A percentile compares a stretch with the other conserved stretches of the same genome.
These are phyloP conservation scores for Acanthosepion esculentum DNA, from an alignment of 2,888 invertebrate species.

Conservation along the genomic window DNA sequence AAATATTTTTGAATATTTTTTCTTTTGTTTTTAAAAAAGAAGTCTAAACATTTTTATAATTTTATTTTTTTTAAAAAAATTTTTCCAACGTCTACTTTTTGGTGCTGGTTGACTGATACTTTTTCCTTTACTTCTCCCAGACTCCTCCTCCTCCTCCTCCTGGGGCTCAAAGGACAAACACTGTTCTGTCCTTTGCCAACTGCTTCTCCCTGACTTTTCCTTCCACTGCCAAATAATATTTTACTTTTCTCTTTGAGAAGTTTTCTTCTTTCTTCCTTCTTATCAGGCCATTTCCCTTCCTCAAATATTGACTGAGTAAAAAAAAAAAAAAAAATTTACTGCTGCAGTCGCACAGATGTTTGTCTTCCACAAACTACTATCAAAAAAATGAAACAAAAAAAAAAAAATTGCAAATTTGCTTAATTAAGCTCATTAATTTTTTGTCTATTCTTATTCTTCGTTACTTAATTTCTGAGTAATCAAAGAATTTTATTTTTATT, in stretches of 20 bases:
- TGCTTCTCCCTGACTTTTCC: neutral
- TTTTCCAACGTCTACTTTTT: neutral
- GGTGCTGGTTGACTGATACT: neutral
- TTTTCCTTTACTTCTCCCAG: neutral
- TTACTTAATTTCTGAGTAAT: too few species aligned
- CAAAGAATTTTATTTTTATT: too few species aligned
- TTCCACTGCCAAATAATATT: constrained; percentile 1
- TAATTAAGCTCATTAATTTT: neutral
- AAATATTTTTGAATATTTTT: neutral
- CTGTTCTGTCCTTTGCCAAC: neutral
- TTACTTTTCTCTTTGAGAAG: neutral
- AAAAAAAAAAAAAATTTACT: neutral
- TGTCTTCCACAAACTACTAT: neutral
- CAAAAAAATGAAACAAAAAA: too few species aligned
- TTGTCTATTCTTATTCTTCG: neutral
- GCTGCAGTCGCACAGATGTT: neutral
- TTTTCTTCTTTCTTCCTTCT: neutral
- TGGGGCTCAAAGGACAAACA: neutral
- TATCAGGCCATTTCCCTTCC: neutral
- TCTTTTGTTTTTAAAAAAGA: neutral
- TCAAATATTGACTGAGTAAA: neutral
- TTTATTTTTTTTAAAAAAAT: neutral
- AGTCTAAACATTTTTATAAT: neutral
- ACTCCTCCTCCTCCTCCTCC: neutral
- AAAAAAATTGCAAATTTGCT: neutral